Evolutionary conservation across 2,888 invertebrate species (phyloP).

Genomic region (Latrodectus elegans): DNA sequence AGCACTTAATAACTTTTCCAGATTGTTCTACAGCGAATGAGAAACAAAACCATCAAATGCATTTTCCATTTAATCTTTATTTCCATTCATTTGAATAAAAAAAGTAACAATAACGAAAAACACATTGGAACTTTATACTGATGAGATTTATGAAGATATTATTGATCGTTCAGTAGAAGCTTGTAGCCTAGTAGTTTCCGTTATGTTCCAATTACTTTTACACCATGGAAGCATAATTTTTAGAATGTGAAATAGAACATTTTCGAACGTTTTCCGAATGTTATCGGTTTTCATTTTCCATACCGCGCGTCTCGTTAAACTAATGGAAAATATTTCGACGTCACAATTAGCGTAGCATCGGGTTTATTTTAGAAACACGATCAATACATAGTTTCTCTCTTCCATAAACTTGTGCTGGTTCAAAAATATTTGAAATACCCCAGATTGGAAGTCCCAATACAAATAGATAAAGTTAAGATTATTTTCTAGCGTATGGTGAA

Average conservation of each 20-base stretch:
- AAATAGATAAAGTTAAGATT: too few relatives aligned
- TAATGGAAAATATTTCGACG: constrained; percentile 34
- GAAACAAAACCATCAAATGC: too few relatives aligned
- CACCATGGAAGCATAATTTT: constrained; percentile 1
- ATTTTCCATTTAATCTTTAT: too few relatives aligned
- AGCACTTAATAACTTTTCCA: too few relatives aligned
- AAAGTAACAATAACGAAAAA: too few relatives aligned
- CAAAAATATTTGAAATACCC: too few relatives aligned
- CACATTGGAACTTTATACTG: too few relatives aligned
- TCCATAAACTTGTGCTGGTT: neutral
- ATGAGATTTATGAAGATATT: constrained; percentile 7
- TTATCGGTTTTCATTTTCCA: constrained; percentile 46
- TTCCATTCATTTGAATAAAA: too few relatives aligned
- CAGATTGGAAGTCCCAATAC: too few relatives aligned
- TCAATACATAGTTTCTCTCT: constrained; percentile 13
- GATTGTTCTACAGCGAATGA: too few relatives aligned
- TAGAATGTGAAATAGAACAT: neutral
- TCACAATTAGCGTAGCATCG: constrained; percentile 31
- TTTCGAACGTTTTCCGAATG: constrained; percentile 12
- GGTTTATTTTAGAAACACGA: constrained; percentile 30
- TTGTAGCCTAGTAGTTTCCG: constrained; percentile 10
- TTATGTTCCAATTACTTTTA: constrained; percentile 20
- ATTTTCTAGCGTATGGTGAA: too few relatives aligned
- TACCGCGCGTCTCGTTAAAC: constrained; percentile 20
- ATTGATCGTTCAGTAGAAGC: constrained; percentile 3